Evolutionary conservation across 2,888 invertebrate genomes (phyloP).

Genomic region (Metallyticus violacea): DNA sequence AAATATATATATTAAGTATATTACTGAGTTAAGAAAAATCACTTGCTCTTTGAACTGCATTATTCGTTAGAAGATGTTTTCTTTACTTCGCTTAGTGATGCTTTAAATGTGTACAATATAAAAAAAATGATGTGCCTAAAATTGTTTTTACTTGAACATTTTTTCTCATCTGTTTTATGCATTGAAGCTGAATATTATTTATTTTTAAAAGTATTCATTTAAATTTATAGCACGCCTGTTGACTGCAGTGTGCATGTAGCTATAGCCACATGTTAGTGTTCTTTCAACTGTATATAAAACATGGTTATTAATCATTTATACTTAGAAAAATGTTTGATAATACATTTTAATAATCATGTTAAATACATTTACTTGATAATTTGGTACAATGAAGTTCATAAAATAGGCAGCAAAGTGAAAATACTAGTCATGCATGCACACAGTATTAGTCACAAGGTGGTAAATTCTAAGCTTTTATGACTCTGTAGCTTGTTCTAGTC

Average conservation of each 20-base stretch:
- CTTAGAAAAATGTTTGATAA: too few relatives aligned
- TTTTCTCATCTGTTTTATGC: neutral
- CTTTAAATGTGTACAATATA: neutral
- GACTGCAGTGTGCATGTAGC: neutral
- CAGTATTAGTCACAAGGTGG: neutral
- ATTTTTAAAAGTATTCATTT: neutral
- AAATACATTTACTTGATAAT: too few relatives aligned
- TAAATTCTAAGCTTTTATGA: neutral
- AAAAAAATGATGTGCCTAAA: neutral
- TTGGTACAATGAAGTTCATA: neutral
- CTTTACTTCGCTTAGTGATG: neutral
- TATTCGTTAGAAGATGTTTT: too few relatives aligned
- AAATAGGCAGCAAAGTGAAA: neutral
- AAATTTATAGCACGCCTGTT: neutral
- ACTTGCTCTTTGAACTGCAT: neutral
- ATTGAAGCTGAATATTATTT: neutral
- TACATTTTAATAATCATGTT: too few relatives aligned
- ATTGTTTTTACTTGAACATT: neutral
- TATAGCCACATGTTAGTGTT: neutral
- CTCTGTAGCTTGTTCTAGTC: neutral
- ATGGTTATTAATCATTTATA: too few relatives aligned
- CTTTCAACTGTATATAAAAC: neutral
- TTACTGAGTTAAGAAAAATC: neutral
- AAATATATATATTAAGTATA: neutral
- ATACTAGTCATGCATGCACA: neutral